Evolutionary conservation across 2,113 vertebrate species (phyloP).

Genomic region (Rattus rattus): DNA sequence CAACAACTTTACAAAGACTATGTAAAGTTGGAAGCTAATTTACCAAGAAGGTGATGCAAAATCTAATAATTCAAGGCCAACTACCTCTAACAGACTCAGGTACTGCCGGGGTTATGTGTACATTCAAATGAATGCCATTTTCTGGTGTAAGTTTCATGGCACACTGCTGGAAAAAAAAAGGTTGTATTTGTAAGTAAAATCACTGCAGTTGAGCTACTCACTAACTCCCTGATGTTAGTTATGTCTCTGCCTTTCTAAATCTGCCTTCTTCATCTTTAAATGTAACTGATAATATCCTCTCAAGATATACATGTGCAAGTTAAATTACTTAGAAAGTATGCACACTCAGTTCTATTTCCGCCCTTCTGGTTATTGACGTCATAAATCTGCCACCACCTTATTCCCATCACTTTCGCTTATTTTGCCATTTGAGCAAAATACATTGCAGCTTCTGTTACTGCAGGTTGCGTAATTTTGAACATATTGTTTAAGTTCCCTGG

Average conservation of each 20-base stretch:
- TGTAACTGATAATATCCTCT: not conserved
- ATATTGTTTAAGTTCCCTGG: not conserved
- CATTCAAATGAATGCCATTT: constrained; percentile 57
- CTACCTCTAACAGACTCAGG: constrained; percentile 11
- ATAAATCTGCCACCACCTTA: not conserved
- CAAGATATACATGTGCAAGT: not conserved
- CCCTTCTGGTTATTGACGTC: not conserved
- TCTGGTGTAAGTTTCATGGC: not conserved
- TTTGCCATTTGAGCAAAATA: not conserved
- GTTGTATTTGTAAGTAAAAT: not conserved
- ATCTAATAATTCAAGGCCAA: constrained; percentile 53
- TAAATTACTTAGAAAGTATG: not conserved
- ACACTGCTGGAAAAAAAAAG: not conserved
- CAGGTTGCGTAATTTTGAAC: not conserved
- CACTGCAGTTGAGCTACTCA: not conserved
- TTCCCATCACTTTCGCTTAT: not conserved
- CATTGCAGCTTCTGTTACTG: not conserved
- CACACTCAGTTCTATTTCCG: not conserved
- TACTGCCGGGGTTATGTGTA: constrained; percentile 33
- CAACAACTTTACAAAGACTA: constrained; percentile 56
- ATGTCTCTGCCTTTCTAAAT: not conserved
- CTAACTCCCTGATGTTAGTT: not conserved
- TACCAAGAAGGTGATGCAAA: constrained; percentile 47
- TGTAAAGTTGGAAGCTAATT: constrained; percentile 63
- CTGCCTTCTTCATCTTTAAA: not conserved